These are phyloP conservation scores for Galemys pyrenaicus DNA, from an alignment of 2,113 vertebrate species.

Conservation along the genomic window DNA sequence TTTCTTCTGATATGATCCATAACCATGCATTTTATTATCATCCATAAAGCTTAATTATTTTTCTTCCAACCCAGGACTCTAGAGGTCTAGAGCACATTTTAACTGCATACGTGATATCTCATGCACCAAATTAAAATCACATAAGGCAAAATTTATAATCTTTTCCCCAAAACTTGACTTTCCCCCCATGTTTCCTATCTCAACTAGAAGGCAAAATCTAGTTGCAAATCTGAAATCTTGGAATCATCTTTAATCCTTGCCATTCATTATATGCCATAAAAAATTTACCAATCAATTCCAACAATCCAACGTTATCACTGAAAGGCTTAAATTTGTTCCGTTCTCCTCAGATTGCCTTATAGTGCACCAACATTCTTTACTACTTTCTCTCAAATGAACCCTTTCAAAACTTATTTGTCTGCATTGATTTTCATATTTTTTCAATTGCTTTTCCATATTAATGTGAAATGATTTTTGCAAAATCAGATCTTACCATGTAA, in stretches of 20 bases:
- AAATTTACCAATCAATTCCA: neutral
- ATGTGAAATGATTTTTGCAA: conserved; percentile 9
- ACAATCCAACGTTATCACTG: neutral
- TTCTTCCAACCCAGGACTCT: neutral
- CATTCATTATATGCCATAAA: neutral
- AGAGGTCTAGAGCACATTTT: neutral
- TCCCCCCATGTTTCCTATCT: neutral
- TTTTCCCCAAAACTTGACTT: neutral
- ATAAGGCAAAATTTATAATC: neutral
- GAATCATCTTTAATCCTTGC: neutral
- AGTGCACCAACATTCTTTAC: neutral
- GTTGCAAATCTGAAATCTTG: neutral
- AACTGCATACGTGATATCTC: neutral
- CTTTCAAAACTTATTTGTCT: neutral
- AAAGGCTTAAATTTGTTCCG: neutral
- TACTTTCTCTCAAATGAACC: neutral
- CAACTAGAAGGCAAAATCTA: neutral
- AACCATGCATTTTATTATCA: neutral
- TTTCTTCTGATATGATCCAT: neutral
- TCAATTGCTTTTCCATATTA: neutral
- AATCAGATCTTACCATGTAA: neutral
- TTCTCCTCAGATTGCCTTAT: neutral
- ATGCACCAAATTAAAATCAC: neutral
- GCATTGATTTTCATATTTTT: neutral
- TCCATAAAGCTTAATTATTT: neutral